phyloP scores from a whole-genome alignment of 2,113 vertebrate species.

The Callocephalon fimbriatum region DNA sequence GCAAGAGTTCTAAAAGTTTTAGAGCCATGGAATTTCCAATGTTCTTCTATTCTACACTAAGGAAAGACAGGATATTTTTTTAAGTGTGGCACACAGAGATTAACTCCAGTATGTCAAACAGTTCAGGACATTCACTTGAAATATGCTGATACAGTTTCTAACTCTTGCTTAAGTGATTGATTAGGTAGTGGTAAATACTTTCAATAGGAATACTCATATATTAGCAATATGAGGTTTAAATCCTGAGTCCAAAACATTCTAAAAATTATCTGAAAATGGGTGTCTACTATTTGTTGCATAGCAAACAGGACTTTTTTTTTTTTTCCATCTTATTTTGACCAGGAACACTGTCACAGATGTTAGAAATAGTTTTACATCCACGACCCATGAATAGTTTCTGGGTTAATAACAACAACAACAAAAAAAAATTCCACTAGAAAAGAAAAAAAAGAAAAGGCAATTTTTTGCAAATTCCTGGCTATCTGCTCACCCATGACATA shows the following conservation, averaged over 20 bases:
- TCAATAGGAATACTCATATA: neutral
- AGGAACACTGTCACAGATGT: neutral
- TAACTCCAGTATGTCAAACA: neutral
- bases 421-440: neutral
- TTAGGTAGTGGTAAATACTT: neutral
- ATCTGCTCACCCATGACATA: neutral
- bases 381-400: neutral
- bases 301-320: rapidly evolving
- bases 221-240: neutral
- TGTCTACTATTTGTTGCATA: neutral
- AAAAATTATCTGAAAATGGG: neutral
- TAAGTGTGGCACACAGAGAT: neutral
- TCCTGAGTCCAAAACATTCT: neutral
- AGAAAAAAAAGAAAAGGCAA: rapidly evolving
- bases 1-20: neutral
- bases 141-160: neutral
- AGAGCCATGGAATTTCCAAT: neutral
- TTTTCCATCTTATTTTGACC: rapidly evolving
- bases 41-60: neutral
- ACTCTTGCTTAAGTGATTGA: neutral
- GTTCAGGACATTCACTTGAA: neutral
- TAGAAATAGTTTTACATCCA: neutral
- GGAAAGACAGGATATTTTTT: neutral
- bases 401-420: neutral
- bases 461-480: neutral